A percentile compares a stretch with the other conserved stretches of the same genome.
Conservation (phyloP, 2,113 vertebrate species). For the Hepsetus odoe region DNA sequence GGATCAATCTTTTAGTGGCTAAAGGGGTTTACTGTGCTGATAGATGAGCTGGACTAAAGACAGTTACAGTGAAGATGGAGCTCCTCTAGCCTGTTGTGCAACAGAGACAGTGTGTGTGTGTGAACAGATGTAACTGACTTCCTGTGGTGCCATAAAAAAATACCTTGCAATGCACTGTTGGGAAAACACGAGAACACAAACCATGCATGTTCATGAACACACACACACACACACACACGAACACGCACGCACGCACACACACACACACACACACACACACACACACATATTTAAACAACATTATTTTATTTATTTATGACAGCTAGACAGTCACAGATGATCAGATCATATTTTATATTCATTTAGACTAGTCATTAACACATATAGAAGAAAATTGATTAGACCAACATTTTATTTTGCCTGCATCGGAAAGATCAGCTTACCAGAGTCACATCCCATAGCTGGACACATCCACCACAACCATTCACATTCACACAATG, state of each 20-base stretch:
- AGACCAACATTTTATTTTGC: neutral
- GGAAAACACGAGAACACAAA: conserved; percentile 51
- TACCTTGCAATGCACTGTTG: conserved; percentile 52
- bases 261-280: neutral
- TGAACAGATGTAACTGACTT: conserved; percentile 60
- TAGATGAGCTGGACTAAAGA: conserved; percentile 41
- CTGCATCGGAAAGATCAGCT: neutral
- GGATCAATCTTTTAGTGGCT: neutral
- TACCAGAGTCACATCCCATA: neutral
- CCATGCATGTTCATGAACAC: neutral
- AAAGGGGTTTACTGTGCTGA: conserved; percentile 6
- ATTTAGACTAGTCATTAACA: too few species aligned
- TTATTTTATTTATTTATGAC: too few species aligned
- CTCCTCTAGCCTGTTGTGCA: conserved; percentile 50
- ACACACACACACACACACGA: conserved; percentile 14
- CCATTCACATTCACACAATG: conserved; percentile 35
- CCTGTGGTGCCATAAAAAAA: conserved; percentile 57
- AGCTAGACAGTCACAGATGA: too few species aligned
- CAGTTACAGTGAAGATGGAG: conserved; percentile 48
- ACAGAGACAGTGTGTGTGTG: conserved; percentile 42
- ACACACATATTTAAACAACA: conserved; percentile 5
- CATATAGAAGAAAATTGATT: neutral
- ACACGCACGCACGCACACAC: neutral
- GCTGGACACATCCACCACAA: conserved; percentile 25
- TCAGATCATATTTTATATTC: too few species aligned